Base-by-base conservation (phyloP, 1,140 invertebrate genomes). In the Mamestra configurata region DNA sequence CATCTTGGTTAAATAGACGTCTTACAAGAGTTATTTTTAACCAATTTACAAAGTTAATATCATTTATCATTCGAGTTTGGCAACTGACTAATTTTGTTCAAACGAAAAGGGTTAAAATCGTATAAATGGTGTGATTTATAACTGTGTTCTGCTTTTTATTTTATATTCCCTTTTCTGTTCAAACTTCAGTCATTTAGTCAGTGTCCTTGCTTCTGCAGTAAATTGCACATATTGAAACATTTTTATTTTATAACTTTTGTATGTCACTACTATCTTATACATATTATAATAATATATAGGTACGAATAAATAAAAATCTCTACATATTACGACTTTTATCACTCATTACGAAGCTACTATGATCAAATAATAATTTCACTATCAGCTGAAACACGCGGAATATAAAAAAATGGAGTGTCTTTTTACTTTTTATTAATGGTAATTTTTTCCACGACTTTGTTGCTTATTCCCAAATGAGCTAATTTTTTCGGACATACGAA, bases 151-250 rank as follows among this genome's bases (percentile, higher is more conserved):
- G 27, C 27, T 55, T 24, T 24, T 11, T 11, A 4, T 24, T 24
- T 6, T 59, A 59, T 11, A 57, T 15, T 27, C 55, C 55, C 55
- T 37, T 37, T 64, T 64, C 15, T 22, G 6, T 64, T 64, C 13
- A 4, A 61, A 31, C 55, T 2, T 64, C 27, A 64, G 31, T 37
- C 31, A 64, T 64, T 64, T 37, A 40, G 35, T 5, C 22, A 13
- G 20, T 40, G n/a, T 66, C 10, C 24, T 66, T 40, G 1, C 35
- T 66, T 66, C 18, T 66, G 61, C 61, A 66, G 61, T 66, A 40
- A 66, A 40, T 66, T 66, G 61, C 35, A 66, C 35, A 66, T 40
- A 10, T 40, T 10, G 35, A 66, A 40, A 40, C 35, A 40, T 66
- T 66, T 40, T 20, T 15, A 15, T 31, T 40, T 66, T 64, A 20